Base-by-base conservation (phyloP, 2,113 vertebrate genomes). In the Trematomus loennbergii region DNA sequence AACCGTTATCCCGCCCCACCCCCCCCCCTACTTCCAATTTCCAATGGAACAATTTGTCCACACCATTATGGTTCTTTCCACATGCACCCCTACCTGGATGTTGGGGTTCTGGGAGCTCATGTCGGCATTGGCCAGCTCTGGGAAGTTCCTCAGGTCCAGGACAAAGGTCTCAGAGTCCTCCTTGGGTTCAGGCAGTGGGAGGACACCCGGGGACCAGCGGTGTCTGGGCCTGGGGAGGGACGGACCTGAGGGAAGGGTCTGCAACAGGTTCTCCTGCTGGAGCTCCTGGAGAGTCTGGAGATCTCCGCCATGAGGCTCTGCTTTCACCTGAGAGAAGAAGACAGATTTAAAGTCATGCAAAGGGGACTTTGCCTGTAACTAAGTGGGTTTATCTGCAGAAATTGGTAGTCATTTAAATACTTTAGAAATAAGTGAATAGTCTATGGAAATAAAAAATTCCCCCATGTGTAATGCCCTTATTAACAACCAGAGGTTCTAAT, bases 111-210 rank as follows among this genome's bases (percentile, higher is more conserved):
- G 95, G 4, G 96, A 92, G 0, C 92, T 95, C 79, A 96, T 87
- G 71, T 96, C 94, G 29, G 96, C 91, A 3, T 94, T 95, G 62
- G 95, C 95, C 85, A 97, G 91, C 29, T 95, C 95, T 0, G 95
- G 96, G 54, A 98, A 93, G 84, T 95, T 97, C 92, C 95, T 95
- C 61, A 97, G 92, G 83, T 96, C 96, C 87, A 97, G 81, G 71
- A 96, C 65, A 16, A 96, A 96, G 2, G 95, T 94, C 0, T 93
- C 65, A 36, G 72, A 88, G 59, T 95, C 95, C 22, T 95, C 92
- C 48, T 82, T 33, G 0, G 88, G 9, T 12, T 40, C 2, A 0
- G 84, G 0, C 1, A 77, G 84, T 36, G 88, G 84, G 9, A 18
- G 86, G 62, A 89, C 81, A 20, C 0, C 25, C 25, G 0, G n/a